Conservation (phyloP, 2,797 vertebrate genomes). For the Polyboroides typus region DNA sequence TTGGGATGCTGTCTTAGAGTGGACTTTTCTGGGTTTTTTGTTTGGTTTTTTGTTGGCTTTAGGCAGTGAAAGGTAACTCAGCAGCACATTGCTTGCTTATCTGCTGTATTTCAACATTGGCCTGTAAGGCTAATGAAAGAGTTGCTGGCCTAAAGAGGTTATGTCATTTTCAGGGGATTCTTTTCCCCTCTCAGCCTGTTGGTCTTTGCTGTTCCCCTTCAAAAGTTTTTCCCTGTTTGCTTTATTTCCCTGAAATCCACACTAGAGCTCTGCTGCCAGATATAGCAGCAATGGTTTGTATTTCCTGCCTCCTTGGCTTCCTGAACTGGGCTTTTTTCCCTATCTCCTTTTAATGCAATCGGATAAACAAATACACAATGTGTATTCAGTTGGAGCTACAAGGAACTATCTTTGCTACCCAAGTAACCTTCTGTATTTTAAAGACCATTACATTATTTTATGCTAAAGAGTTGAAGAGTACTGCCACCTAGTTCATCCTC, state of each 20-base stretch:
- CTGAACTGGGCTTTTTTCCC: background rate
- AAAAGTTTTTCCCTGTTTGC: background rate
- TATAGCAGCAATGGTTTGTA: background rate
- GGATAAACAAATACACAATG: background rate
- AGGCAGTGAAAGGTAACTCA: background rate
- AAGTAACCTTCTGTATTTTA: slow-evolving; percentile 22
- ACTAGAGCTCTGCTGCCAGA: background rate
- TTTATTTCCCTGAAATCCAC: background rate
- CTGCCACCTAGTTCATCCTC: slow-evolving; percentile 64
- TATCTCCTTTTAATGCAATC: background rate
- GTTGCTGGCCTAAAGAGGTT: background rate
- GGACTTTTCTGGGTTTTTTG: background rate
- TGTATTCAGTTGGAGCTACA: background rate
- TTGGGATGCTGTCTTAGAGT: background rate
- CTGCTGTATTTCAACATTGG: background rate
- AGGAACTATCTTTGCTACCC: background rate
- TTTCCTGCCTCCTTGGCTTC: background rate
- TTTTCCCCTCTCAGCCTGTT: background rate
- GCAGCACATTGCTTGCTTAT: background rate
- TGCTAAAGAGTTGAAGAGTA: slow-evolving; percentile 44
- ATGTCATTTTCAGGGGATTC: background rate
- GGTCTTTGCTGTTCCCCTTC: background rate
- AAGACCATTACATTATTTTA: slow-evolving; percentile 4
- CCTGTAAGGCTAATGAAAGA: background rate
- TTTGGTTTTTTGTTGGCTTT: background rate